Evolutionary conservation across 23 tunicate genomes (phyloP).

Genomic region (Halocynthia aurantium): DNA sequence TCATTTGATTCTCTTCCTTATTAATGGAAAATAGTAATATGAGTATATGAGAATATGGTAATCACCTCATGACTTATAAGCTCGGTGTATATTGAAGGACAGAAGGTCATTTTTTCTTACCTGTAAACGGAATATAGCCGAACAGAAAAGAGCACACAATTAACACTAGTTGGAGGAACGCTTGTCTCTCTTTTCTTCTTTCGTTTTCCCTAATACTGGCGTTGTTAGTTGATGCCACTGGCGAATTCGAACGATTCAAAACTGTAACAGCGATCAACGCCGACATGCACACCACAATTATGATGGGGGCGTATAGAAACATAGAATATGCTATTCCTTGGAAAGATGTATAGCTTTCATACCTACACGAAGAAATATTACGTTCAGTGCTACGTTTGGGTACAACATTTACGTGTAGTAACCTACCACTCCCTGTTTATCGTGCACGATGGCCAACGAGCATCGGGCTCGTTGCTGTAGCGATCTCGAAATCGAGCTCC

Average conservation of each 20-base stretch:
- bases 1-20: too few species aligned
- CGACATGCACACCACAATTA: slow-evolving; percentile 1
- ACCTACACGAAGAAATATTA: slow-evolving; percentile 1
- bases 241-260: neutral
- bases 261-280: slow-evolving; percentile 8
- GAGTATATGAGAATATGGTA: too few species aligned
- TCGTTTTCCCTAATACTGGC: neutral
- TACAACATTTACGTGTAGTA: neutral
- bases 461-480: slow-evolving; percentile 23
- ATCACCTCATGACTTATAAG: too few species aligned
- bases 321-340: slow-evolving; percentile 17
- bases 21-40: too few species aligned
- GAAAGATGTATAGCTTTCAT: neutral
- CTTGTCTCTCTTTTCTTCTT: slow-evolving; percentile 11
- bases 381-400: neutral
- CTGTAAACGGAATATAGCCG: slow-evolving; percentile 27
- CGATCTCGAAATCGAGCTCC: slow-evolving; percentile 27
- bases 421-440: slow-evolving; percentile 31
- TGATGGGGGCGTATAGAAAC: neutral
- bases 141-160: slow-evolving; percentile 10
- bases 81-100: too few species aligned
- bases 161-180: slow-evolving; percentile 8
- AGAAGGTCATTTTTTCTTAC: too few species aligned
- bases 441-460: slow-evolving; percentile 53
- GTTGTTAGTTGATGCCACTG: neutral